phyloP scores from a whole-genome alignment of 2,888 invertebrate genomes.

The Vanessa cardui region DNA sequence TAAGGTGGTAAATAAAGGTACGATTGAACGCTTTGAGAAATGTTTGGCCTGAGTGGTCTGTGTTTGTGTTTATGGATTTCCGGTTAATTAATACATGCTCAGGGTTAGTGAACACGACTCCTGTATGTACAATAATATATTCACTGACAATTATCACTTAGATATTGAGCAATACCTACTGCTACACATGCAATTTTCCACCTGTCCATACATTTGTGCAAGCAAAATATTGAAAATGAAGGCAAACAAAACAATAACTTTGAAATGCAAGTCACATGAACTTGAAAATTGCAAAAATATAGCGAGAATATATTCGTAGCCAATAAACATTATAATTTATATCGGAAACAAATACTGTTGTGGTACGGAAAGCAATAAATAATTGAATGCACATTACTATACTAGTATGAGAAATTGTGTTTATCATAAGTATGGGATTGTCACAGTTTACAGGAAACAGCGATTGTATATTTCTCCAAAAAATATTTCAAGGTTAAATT shows the following conservation, averaged over 20 bases:
- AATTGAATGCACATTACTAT: constrained; percentile 26
- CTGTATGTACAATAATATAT: no score
- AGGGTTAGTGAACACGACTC: no score
- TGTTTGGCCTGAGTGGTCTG: no score
- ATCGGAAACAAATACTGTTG: constrained; percentile 30
- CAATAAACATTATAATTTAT: constrained; percentile 32
- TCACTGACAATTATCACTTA: no score
- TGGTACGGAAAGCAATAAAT: constrained; percentile 30
- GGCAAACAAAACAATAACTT: constrained; percentile 6
- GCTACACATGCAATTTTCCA: no score
- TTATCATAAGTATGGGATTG: constrained; percentile 14
- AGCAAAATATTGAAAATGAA: background rate
- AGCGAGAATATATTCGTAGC: constrained; percentile 15
- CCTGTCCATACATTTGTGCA: no score
- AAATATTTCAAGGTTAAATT: no score
- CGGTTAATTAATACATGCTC: no score
- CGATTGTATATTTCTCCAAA: background rate
- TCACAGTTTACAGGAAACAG: constrained; percentile 1
- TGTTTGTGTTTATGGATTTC: no score
- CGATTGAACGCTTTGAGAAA: no score
- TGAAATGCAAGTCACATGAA: background rate
- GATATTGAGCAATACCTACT: no score
- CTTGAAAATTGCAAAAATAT: background rate
- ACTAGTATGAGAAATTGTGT: constrained; percentile 25
- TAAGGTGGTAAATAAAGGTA: no score